A percentile compares a stretch with the other conserved stretches of the same genome.
These are phyloP conservation scores for Anguilla obscura DNA, from an alignment of 2,797 vertebrate species.

Conservation along the genomic window DNA sequence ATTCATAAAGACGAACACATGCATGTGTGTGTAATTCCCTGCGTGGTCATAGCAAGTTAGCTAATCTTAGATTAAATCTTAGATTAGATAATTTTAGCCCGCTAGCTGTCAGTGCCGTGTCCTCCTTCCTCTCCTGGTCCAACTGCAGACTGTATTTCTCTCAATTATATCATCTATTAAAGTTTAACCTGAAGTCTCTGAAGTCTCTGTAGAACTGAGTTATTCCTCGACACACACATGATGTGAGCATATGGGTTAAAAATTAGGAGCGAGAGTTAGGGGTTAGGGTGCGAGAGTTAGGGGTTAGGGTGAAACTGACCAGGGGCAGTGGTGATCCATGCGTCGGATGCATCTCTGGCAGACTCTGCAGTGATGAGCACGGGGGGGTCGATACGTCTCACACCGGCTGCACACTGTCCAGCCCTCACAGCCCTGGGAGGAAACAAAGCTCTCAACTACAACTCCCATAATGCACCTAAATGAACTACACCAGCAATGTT, in stretches of 20 bases:
- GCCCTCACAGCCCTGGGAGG: slow-evolving; percentile 72
- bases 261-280: neutral
- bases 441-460: neutral
- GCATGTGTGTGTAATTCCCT: no score
- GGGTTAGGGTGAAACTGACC: slow-evolving; percentile 57
- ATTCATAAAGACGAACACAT: neutral
- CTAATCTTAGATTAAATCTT: no score
- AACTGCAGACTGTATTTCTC: no score
- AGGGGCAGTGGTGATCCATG: slow-evolving; percentile 85
- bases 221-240: no score
- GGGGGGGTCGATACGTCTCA: slow-evolving; percentile 77
- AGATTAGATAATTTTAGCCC: no score
- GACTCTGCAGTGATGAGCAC: slow-evolving; percentile 75
- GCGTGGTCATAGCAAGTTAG: no score
- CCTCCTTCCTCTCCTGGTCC: no score
- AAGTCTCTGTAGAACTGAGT: no score
- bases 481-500: neutral
- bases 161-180: no score
- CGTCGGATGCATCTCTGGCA: slow-evolving; percentile 80
- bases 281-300: neutral
- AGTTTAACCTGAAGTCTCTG: no score
- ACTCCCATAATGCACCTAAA: neutral
- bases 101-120: no score
- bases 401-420: slow-evolving; percentile 82
- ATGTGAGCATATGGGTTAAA: neutral